Evolutionary conservation across 2,888 invertebrate species (phyloP).

Genomic region (Yponomeuta malinellus): DNA sequence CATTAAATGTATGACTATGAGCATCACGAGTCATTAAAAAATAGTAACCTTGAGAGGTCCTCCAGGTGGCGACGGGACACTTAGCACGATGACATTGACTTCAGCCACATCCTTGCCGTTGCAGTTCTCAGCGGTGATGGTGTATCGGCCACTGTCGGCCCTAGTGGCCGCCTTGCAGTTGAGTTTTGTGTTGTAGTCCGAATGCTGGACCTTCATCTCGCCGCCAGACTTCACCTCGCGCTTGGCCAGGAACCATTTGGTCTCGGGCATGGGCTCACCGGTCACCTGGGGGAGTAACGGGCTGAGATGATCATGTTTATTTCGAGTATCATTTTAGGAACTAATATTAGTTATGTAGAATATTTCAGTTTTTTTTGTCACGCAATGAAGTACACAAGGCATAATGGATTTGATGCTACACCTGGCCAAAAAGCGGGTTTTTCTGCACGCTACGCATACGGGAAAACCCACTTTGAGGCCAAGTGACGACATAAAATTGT

Average conservation of each 20-base stretch:
- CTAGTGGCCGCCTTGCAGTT: conserved; percentile 87
- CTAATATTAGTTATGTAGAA: no score
- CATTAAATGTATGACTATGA: no score
- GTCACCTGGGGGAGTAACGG: conserved; percentile 54
- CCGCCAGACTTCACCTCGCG: conserved; percentile 85
- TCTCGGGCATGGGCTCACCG: conserved; percentile 96
- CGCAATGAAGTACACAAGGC: no score
- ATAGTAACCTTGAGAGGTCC: conserved; percentile 88
- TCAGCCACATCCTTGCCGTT: conserved; percentile 97
- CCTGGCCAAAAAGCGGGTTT: no score
- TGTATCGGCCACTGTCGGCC: conserved; percentile 93
- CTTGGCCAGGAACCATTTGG: conserved; percentile 91
- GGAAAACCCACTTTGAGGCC: no score
- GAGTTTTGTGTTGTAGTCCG: conserved; percentile 90
- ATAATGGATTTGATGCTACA: no score
- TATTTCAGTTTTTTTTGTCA: no score
- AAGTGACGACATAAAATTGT: no score
- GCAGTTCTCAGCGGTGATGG: conserved; percentile 92
- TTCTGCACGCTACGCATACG: no score
- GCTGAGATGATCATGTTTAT: not conserved
- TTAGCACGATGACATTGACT: conserved; percentile 92
- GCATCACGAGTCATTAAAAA: no score
- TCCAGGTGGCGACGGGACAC: conserved; percentile 92
- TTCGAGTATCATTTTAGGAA: not conserved
- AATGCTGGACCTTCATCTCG: conserved; percentile 85